Base-by-base conservation (phyloP, 2,113 vertebrate species). In the Nyctereutes procyonoides region DNA sequence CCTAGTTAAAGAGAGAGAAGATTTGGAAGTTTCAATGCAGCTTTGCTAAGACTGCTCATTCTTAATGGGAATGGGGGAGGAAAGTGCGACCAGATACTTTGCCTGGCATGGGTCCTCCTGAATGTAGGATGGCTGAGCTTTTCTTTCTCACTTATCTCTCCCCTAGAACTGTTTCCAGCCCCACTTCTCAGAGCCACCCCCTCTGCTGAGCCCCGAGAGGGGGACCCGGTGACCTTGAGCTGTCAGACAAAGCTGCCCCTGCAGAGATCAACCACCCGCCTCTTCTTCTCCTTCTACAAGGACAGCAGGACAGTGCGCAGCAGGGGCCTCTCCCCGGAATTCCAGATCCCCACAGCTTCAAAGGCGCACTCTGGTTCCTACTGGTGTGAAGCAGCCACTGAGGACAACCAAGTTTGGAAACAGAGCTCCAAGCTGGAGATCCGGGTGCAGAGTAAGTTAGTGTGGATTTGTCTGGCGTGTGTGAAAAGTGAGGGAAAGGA, bases 201-300 rank as follows among this genome's bases (percentile, higher is more conserved):
- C 8, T 98, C 98, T 5, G 58, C 93, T 17, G 87, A 94, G 53
- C 96, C 74, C 24, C 80, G 32, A 12, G 73, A 90, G 19, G 97
- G 98, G 24, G 12, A 30, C 5, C 60, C 90, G 1, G n/a, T 98
- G 90, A 98, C 96, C 16, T 60, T 98, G 88, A 98, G 65, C 93
- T 98, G 98, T 73, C 96, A 96, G 83, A 98, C 98, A n/a, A 90
- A 94, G 93, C 81, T 96, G 95, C 35, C 95, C 71, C 88, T 38
- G 19, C 96, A 96, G 87, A 96, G 97, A 90, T 83, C 97, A 16
- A 43, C 87, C 0, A 5, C 43, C 28, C 95, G 19, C 65, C 97
- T 98, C 65, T 73, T 96, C 81, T 98, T 98, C 96, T 97, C 98
- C 77, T 98, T 98, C 94, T 93, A 97, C 67, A 97, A 97, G 62